Base-by-base conservation (phyloP, 2,113 vertebrate genomes). In the Lasiurus borealis region DNA sequence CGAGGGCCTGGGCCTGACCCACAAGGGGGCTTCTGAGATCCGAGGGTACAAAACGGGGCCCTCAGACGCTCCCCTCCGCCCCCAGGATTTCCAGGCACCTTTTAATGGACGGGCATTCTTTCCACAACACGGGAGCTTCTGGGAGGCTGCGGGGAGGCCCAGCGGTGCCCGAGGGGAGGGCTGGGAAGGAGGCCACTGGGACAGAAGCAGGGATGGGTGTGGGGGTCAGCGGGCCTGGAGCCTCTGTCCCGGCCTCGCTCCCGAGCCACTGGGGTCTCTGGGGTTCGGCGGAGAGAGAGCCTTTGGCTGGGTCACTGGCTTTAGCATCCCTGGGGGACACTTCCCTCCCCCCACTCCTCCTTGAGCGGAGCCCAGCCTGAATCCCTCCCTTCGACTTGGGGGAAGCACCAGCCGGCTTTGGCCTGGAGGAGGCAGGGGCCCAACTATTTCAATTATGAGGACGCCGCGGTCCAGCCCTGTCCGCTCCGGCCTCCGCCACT, bases 381-480 rank as follows among this genome's bases (percentile, higher is more conserved):
- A 81, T 94, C 71, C 25, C 8, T 95, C 89, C 54, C 80, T 96
- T 78, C 80, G 93, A 91, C 89, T 90, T 82, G 46, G 46, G 85
- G 92, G 69, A 81, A 95, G 96, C 81, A 71, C 95, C 76, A 4
- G 91, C 94, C 95, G 40, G 14, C 59, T 44, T 54, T 88, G 91
- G 94, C 85, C 40, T 59, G n/a, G n/a, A n/a, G 48, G 52, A 68
- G 93, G 86, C 82, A 95, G 68, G 95, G 71, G 48, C n/a, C 76
- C 96, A 97, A 95, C 80, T 96, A 97, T 95, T 97, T 95, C 95
- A 97, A 87, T 96, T 96, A 94, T 96, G 96, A 97, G 91, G 88
- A 40, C 40, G 40, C 91, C 76, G 59, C 14, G 94, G 97, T 91
- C 89, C 85, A 91, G 73, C 69, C 77, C 91, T 73, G 95, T 85